phyloP scores from a whole-genome alignment of 2,888 invertebrate species.

The Ophioninae sp. region DNA sequence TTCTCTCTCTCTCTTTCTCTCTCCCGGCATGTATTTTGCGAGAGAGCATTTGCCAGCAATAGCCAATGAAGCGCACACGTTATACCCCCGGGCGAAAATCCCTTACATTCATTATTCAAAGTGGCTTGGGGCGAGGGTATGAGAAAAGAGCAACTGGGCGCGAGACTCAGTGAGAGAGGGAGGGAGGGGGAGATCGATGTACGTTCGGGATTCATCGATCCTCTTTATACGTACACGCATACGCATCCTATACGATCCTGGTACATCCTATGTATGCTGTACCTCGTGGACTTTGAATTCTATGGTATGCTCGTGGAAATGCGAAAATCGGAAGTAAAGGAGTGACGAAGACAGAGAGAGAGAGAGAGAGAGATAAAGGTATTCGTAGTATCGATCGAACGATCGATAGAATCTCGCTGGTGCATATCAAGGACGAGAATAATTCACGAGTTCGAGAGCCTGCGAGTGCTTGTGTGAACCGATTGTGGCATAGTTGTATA shows the following conservation, averaged over 20 bases:
- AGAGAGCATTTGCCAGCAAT: slow-evolving; percentile 33
- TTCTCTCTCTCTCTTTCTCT: background rate
- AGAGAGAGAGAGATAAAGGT: slow-evolving; percentile 18
- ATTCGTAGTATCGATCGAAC: slow-evolving; percentile 46
- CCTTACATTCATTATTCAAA: slow-evolving; percentile 61
- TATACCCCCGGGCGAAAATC: slow-evolving; percentile 49
- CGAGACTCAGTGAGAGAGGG: slow-evolving; percentile 6
- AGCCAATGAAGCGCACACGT: slow-evolving; percentile 32
- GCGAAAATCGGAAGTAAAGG: slow-evolving; percentile 54
- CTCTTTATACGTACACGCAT: slow-evolving; percentile 1
- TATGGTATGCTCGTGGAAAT: slow-evolving; percentile 33
- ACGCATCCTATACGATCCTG: background rate
- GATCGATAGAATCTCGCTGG: slow-evolving; percentile 45
- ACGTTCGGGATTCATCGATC: slow-evolving; percentile 40
- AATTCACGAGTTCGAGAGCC: slow-evolving; percentile 52
- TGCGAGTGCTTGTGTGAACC: slow-evolving; percentile 49
- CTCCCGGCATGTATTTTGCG: slow-evolving; percentile 4
- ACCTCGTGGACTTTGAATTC: slow-evolving; percentile 8
- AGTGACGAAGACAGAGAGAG: slow-evolving; percentile 32
- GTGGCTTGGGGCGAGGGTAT: slow-evolving; percentile 35
- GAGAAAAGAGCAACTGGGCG: slow-evolving; percentile 39
- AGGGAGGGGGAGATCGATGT: slow-evolving; percentile 35
- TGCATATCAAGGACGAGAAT: slow-evolving; percentile 47
- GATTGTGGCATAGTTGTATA: slow-evolving; percentile 15
- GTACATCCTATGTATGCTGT: background rate